Evolutionary conservation across 2,113 vertebrate genomes (phyloP), one percentile per base, ranked within the genome.

Genomic region (Albula glossodonta): DNA sequence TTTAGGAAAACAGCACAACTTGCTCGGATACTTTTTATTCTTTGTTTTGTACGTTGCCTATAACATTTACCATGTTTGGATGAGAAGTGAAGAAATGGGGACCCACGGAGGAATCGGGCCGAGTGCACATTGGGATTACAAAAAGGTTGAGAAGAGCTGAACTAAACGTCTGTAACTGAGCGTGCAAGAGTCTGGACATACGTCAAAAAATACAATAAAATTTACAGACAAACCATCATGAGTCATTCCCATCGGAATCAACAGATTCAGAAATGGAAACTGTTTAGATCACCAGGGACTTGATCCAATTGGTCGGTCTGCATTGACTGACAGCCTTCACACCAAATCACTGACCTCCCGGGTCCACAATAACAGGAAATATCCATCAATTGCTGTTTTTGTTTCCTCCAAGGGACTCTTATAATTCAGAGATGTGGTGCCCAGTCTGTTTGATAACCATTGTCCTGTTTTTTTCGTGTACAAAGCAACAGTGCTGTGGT

Each of bases 11-110:
- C 19, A 57, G 52, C 9, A 52, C 15, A 51, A 70, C 31, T 51
- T 78, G 63, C 83, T 77, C 56, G 80, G 80, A 86, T 70, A 86
- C 60, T 86, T 82, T 77, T 15, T 15, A 70, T 70, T 70, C 63
- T 70, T 70, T 70, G 22, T 70, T 70, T 70, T 70, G 63, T 70
- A 70, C 22, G n/a, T 4, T 70, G 63, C 63, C 63, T 70, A 70
- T 5, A 5, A 70, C 63, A 70, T 70, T 70, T n/a, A 70, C n/a
- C 22, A n/a, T 70, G 63, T 70, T 70, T 70, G 63, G 63, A 70
- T 8, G 63, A 22, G 13, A 19, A n/a, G 19, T 70, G 63, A 70
- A 22, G 22, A 70, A 70, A 19, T 17, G 17, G 19, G 22, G 63
- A 19, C 63, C 22, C 63, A n/a, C 0, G 4, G 19, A 70, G 63